Conservation (phyloP, 2,797 vertebrate species). For the Buceros bicornis region DNA sequence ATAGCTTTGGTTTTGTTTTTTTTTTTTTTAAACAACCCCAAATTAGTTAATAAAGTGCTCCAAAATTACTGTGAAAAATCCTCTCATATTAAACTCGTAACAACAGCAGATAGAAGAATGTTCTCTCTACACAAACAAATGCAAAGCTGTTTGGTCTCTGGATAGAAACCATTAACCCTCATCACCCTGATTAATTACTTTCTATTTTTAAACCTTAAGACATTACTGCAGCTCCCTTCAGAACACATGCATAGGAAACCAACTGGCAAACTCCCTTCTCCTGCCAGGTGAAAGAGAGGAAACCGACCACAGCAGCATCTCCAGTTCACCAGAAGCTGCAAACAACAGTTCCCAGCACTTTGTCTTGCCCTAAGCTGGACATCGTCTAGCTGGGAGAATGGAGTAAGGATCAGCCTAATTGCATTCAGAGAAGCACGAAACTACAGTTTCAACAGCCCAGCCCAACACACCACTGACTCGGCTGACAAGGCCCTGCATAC, state of each 20-base stretch:
- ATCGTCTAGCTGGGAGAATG: neutral
- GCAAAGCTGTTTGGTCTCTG: conserved; percentile 37
- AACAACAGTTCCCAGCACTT: neutral
- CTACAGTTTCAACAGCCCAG: neutral
- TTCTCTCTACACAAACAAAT: conserved; percentile 6
- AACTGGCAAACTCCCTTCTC: neutral
- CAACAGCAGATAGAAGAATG: neutral
- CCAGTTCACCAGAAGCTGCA: neutral
- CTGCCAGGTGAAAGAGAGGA: neutral
- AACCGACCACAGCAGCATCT: neutral
- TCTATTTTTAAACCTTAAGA: conserved; percentile 51
- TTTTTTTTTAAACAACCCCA: neutral
- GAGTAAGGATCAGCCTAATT: neutral
- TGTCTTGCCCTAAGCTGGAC: neutral
- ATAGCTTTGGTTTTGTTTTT: neutral
- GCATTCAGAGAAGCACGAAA: neutral
- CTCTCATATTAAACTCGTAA: neutral
- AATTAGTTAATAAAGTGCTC: neutral
- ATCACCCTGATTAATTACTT: conserved; percentile 49
- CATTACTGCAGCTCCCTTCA: neutral
- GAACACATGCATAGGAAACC: neutral
- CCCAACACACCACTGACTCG: neutral
- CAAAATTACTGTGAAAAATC: neutral
- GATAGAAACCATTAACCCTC: conserved; percentile 59
- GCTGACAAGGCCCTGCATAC: neutral